phyloP scores from a whole-genome alignment of 2,888 invertebrate genomes.

The Apotomis capreana region DNA sequence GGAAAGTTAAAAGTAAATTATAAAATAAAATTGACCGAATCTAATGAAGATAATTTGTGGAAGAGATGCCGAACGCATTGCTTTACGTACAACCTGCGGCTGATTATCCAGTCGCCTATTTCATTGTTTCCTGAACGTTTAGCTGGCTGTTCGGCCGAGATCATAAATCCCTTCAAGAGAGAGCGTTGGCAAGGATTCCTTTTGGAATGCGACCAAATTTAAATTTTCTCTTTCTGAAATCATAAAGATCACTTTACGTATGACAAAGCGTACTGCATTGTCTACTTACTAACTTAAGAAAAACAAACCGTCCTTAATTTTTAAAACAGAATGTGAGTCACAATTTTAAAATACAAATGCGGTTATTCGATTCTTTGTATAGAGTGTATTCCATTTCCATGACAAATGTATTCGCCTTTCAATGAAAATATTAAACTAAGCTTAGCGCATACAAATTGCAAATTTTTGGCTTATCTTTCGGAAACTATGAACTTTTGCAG shows the following conservation, averaged over 20 bases:
- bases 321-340: background rate
- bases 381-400: background rate
- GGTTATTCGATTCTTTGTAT: no score
- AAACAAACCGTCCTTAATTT: constrained; percentile 34
- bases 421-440: no score
- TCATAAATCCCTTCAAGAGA: constrained; percentile 67
- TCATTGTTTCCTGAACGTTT: constrained; percentile 54
- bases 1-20: no score
- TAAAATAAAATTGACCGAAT: no score
- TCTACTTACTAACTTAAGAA: constrained; percentile 45
- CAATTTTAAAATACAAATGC: constrained; percentile 4
- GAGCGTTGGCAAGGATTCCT: constrained; percentile 68
- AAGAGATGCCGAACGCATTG: constrained; percentile 24
- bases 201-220: constrained; percentile 77
- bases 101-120: constrained; percentile 49
- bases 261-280: constrained; percentile 61
- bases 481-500: no score
- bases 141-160: constrained; percentile 53
- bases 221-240: constrained; percentile 69
- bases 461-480: no score
- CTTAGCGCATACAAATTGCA: no score
- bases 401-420: no score
- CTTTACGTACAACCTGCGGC: constrained; percentile 33
- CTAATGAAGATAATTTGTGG: constrained; percentile 1
- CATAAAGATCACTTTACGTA: constrained; percentile 66